These are phyloP conservation scores for Ursus arctos DNA, from an alignment of 2,113 vertebrate genomes.

Conservation along the genomic window DNA sequence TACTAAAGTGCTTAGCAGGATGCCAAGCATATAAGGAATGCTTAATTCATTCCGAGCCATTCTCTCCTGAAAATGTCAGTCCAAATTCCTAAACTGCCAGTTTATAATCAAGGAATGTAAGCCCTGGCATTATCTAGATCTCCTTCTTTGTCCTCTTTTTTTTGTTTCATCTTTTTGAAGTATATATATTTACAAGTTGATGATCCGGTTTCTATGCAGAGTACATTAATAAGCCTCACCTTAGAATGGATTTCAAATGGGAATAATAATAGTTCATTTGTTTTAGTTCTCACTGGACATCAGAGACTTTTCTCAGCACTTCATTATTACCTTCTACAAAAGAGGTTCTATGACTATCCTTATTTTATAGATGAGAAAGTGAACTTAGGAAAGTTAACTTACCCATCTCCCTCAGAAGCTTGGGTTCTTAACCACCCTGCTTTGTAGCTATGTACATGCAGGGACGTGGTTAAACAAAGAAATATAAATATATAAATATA, in stretches of 20 bases:
- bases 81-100: not conserved
- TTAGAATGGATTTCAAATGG: slow-evolving; percentile 13
- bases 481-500: not conserved
- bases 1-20: not conserved
- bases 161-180: not conserved
- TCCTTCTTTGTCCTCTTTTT: not conserved
- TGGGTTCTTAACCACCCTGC: not conserved
- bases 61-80: slow-evolving; percentile 1
- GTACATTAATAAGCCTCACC: not conserved
- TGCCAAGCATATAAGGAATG: not conserved
- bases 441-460: too few species aligned
- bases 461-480: not conserved
- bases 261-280: not conserved
- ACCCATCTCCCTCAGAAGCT: not conserved
- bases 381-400: not conserved
- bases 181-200: not conserved
- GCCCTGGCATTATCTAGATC: not conserved
- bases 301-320: not conserved
- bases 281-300: not conserved
- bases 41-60: not conserved
- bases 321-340: not conserved
- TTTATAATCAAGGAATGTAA: not conserved
- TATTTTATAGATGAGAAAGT: not conserved
- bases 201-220: not conserved
- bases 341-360: not conserved